Evolutionary conservation across 1,140 invertebrate species (phyloP), one percentile per base, ranked within the genome.

Genomic region (Neoseiulus cucumeris): DNA sequence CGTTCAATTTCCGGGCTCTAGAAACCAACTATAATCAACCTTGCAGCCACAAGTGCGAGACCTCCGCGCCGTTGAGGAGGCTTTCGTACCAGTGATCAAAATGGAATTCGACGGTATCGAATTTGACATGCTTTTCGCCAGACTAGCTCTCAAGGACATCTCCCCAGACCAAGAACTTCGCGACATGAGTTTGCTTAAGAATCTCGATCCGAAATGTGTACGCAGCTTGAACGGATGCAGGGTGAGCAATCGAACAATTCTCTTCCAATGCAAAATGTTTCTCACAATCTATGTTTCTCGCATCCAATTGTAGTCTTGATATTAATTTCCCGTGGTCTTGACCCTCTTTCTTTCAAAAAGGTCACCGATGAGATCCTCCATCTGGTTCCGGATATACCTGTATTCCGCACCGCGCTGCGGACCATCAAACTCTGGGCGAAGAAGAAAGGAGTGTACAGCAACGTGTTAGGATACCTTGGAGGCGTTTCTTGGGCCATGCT

Each of bases 401-500:
- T 87, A 76, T 99, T 98, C 77, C 82, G 91, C 68, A 79, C 96
- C 59, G 88, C 94, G 5, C 77, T 99, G 44, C 79, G 93, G 71
- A 86, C 92, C 18, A 95, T 99, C 66, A 99, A 99, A 78, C 78
- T 98, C 44, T 98, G 95, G 95, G 95, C 95, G 2, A 98, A 98
- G 82, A 85, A 92, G 94, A 79, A 83, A 77, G 92, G 94, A 42
- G 92, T 99, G 66, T 99, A 98, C 78, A 97, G 92, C 51, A 99
- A 99, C 80, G 88, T 87, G 0, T 77, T 99, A 68, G 96, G 96
- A 22, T 99, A 96, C 75, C 82, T 99, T 55, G 96, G 96, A 64
- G 96, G 96, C 67, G 93, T 99, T 28, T 96, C 92, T 0, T 99
- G 96, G 96, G 95, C 96, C 25, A 98, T 99, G 89, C 75, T 99